Base-by-base conservation (phyloP, 2,888 invertebrate genomes). In the Celastrina argiolus region DNA sequence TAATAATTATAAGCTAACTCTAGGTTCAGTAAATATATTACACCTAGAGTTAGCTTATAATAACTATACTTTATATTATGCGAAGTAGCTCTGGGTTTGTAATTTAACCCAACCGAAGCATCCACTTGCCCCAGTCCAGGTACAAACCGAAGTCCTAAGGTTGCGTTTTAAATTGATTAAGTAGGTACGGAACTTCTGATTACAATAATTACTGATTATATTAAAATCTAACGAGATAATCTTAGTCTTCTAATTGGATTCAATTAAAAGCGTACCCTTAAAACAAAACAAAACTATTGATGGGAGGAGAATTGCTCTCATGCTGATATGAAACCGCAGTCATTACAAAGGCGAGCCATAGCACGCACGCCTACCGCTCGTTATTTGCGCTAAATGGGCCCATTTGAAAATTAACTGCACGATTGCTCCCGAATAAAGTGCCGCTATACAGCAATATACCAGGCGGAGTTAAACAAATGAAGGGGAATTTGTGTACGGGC, bases 341-440 rank as follows among this genome's bases (percentile, higher is more conserved):
- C 74, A 79, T 81, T 78, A 84, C 79, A 81, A 81, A 81, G 82
- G 79, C 77, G 74, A 71, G 70, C 70, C 73, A 69, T 74, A 76
- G 76, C 77, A 77, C 74, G 74, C 75, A 75, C 78, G 74, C 77
- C 79, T 75, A 75, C 71, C 78, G 78, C 82, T 81, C 81, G 81
- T 85, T 87, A 84, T 87, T 84, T 84, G 81, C 80, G 78, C 82
- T 86, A 86, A 88, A 88, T 87, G 85, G 79, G 74, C 82, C 84
- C 82, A 87, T 88, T 87, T 84, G 77, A 79, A 85, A 87, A 88
- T 87, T 88, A 87, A 85, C 84, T 87, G 85, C 87, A 80, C 86
- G 82, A 87, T 87, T 87, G 83, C 85, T 82, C 81, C 78, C 78
- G 79, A 81, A 86, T 85, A 88, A 87, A 84, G 79, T 74, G 80